phyloP scores from a whole-genome alignment of 2,888 invertebrate species.

The Xestobium rufovillosum region DNA sequence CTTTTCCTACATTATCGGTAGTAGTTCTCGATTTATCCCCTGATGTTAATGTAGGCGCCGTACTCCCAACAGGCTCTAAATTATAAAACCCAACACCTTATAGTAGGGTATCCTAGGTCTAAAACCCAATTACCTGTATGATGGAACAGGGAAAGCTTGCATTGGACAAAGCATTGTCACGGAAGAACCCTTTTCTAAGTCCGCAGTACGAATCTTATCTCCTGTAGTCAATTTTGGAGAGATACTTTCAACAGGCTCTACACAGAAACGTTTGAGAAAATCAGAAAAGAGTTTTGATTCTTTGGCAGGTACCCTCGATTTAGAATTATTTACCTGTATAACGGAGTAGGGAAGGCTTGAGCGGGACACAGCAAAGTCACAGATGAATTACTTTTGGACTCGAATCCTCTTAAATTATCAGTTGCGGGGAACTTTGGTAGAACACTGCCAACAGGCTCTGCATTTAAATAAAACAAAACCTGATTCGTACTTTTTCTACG shows the following conservation, averaged over 20 bases:
- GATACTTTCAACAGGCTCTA: constrained; percentile 50
- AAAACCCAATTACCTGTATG: constrained; percentile 46
- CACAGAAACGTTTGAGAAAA: constrained; percentile 17
- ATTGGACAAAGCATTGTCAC: constrained; percentile 63
- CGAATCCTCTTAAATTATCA: constrained; percentile 35
- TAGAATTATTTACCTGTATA: constrained; percentile 28
- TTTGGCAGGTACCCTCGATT: neutral
- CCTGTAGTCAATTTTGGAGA: constrained; percentile 31
- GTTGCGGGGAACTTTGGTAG: constrained; percentile 43
- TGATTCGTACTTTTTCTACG: constrained; percentile 1
- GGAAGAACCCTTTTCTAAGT: constrained; percentile 29
- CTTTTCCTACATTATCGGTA: constrained; percentile 30
- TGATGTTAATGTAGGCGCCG: constrained; percentile 54
- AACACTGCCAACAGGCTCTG: constrained; percentile 46
- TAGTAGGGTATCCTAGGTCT: constrained; percentile 5
- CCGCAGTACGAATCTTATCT: constrained; percentile 22
- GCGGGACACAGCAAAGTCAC: constrained; percentile 56
- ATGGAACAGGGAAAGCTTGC: constrained; percentile 60
- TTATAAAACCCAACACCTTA: no score
- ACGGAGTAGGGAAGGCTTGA: constrained; percentile 62
- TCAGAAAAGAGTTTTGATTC: neutral
- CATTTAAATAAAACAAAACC: constrained; percentile 14
- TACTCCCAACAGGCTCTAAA: constrained; percentile 70
- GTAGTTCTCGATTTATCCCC: constrained; percentile 35
- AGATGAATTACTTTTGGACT: constrained; percentile 27